phyloP scores from a whole-genome alignment of 2,888 invertebrate species.

The Pollenia griseotomentosa region DNA sequence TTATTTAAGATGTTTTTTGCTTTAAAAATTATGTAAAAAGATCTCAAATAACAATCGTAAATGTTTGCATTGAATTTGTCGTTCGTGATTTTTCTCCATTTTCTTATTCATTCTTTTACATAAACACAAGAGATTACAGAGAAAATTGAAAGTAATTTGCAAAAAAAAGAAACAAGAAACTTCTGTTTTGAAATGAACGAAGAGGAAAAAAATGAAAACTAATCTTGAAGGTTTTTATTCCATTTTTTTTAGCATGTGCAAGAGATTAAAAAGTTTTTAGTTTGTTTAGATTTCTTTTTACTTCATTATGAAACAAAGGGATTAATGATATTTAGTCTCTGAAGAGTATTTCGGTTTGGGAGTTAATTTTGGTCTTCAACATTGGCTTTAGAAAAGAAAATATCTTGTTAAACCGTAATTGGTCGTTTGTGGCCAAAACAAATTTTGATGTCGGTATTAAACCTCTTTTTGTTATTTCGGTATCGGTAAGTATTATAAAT shows the following conservation, averaged over 20 bases:
- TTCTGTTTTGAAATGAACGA: too few relatives aligned
- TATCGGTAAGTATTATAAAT: too few relatives aligned
- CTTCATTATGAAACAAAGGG: too few relatives aligned
- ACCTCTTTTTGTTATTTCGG: too few relatives aligned
- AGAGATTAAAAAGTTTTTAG: slow-evolving; percentile 3
- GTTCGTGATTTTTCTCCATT: neutral
- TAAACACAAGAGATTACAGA: neutral
- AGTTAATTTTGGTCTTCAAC: too few relatives aligned
- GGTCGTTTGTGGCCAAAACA: too few relatives aligned
- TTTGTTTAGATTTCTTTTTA: neutral
- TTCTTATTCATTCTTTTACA: neutral
- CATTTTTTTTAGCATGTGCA: slow-evolving; percentile 9
- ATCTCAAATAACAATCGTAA: neutral
- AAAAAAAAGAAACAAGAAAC: too few relatives aligned
- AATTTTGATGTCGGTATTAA: too few relatives aligned
- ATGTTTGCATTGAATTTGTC: neutral
- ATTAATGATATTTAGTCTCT: too few relatives aligned
- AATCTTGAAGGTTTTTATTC: neutral
- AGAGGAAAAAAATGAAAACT: neutral
- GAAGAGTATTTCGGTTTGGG: too few relatives aligned
- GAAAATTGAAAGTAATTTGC: neutral
- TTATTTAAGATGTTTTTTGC: neutral
- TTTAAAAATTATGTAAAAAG: neutral
- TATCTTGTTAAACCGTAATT: too few relatives aligned
- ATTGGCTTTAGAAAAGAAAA: too few relatives aligned